phyloP scores from a whole-genome alignment of 1,140 invertebrate genomes.

The Drosophila teissieri region DNA sequence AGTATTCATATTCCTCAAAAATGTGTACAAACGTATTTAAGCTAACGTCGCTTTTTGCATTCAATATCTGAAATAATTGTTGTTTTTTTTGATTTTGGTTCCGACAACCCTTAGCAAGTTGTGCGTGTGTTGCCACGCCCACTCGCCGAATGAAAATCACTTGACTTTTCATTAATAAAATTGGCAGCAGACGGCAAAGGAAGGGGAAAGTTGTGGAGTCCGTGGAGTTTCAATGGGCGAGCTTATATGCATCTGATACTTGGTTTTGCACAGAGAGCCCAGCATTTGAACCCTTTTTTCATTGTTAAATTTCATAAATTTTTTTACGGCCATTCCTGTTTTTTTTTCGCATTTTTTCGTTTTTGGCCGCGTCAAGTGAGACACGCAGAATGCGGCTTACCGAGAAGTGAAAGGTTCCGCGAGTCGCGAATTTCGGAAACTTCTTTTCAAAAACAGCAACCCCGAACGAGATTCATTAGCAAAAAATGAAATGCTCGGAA shows the following conservation, averaged over 20 bases:
- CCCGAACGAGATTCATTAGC: conserved; percentile 59
- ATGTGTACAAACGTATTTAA: not conserved
- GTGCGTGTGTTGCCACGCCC: conserved; percentile 70
- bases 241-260: conserved; percentile 37
- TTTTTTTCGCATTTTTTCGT: not conserved
- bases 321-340: conserved; percentile 11
- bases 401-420: conserved; percentile 61
- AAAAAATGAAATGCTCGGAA: not conserved
- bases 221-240: conserved; percentile 37
- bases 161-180: conserved; percentile 83
- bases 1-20: conserved; percentile 15
- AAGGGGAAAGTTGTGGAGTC: conserved; percentile 29
- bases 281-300: conserved; percentile 28
- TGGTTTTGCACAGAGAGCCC: conserved; percentile 3
- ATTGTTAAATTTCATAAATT: conserved; percentile 61
- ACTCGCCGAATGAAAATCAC: conserved; percentile 65
- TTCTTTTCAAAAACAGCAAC: conserved; percentile 63
- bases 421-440: conserved; percentile 59
- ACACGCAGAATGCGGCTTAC: conserved; percentile 77
- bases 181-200: conserved; percentile 54
- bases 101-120: conserved; percentile 61
- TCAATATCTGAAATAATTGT: conserved; percentile 34
- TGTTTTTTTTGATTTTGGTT: conserved; percentile 22
- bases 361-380: conserved; percentile 60
- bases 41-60: conserved; percentile 4